Conservation (phyloP, 2,888 invertebrate species). For the Cephus spinipes region DNA sequence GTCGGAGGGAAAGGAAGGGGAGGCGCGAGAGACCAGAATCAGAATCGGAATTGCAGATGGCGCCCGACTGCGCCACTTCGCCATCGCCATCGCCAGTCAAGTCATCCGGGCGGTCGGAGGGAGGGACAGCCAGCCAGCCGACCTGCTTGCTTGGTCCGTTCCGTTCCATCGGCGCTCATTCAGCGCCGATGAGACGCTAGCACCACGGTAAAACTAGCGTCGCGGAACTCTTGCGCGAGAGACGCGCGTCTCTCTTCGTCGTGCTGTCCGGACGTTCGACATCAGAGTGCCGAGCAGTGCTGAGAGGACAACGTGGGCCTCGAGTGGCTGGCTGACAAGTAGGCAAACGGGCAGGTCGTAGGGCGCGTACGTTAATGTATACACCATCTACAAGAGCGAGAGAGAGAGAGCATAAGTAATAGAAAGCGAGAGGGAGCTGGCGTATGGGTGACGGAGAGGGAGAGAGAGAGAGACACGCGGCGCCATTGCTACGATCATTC, state of each 20-base stretch:
- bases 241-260: no score
- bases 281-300: not conserved
- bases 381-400: not conserved
- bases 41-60: constrained; percentile 59
- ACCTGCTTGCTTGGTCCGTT: constrained; percentile 8
- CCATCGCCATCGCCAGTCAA: constrained; percentile 42
- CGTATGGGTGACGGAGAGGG: no score
- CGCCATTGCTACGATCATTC: constrained; percentile 31
- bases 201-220: not conserved
- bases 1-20: constrained; percentile 34
- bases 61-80: constrained; percentile 51
- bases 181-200: not conserved
- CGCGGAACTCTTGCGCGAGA: not conserved
- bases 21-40: constrained; percentile 45
- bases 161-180: constrained; percentile 2
- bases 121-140: constrained; percentile 32
- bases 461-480: constrained; percentile 12
- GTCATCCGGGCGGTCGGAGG: constrained; percentile 44
- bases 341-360: not conserved
- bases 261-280: not conserved
- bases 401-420: no score
- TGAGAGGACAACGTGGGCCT: constrained; percentile 3
- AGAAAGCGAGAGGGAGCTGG: no score
- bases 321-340: not conserved
- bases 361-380: not conserved